Evolutionary conservation across 2,113 vertebrate genomes (phyloP), one percentile per base, ranked within the genome.

Genomic region (Centropus bengalensis): DNA sequence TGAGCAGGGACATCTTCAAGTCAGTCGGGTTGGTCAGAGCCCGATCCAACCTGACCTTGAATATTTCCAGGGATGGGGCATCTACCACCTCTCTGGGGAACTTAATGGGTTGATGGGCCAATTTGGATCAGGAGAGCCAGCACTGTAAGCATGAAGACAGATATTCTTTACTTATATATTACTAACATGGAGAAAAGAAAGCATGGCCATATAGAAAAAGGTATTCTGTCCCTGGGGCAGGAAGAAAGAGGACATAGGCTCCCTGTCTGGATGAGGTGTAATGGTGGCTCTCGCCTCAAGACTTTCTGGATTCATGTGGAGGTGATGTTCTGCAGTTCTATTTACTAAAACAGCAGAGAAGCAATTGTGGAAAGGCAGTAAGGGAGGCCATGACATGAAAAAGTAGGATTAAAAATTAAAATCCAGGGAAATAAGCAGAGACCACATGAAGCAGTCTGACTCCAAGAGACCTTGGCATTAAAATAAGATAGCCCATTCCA

Each of bases 261-360:
- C 12, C 0, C 0, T 73, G 22, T 22, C 45, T 60, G n/a, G 30
- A 54, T 30, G 19, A 66, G 30, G 12, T 44, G 21, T 6, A 40
- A 66, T 0, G 0, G n/a, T 2, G 6, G 33, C 19, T 82, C 21
- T 28, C 52, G 13, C 36, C 32, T 1, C 4, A 3, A 2, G 9
- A 33, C 6, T 27, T 68, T 63, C 20, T 82, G 38, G 11, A 17
- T 84, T n/a, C 64, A 47, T 2, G 22, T 27, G 36, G 30, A 86
- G 44, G 30, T 56, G 40, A 60, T 14, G 10, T 55, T 66, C 45
- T 69, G 22, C 28, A 91, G 47, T 21, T 78, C 32, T 36, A 76
- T 62, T 58, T 42, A 62, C 17, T 1, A 2, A 62, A 17, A 75
- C 21, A 24, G 33, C 56, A 82, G 38, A 86, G 69, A 32, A 68